Conservation (phyloP, 1,140 invertebrate species). For the Ericerus pela region DNA sequence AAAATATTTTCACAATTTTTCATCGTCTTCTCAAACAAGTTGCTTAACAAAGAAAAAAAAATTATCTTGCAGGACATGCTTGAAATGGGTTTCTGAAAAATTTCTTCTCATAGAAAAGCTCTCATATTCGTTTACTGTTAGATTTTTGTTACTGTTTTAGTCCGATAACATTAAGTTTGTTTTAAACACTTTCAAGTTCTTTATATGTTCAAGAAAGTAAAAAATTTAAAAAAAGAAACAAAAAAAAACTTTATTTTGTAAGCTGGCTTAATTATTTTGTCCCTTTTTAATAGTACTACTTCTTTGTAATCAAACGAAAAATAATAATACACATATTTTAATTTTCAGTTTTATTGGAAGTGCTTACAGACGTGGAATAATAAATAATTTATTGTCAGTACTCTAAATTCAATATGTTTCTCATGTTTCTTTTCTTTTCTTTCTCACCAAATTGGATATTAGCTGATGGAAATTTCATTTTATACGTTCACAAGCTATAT, state of each 20-base stretch:
- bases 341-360: constrained; percentile 7
- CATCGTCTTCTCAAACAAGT: neutral
- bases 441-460: too few relatives aligned
- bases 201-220: constrained; percentile 5
- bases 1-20: neutral
- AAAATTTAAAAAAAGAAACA: too few relatives aligned
- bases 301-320: neutral
- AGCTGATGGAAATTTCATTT: too few relatives aligned
- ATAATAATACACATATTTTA: constrained; percentile 11
- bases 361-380: constrained; percentile 6
- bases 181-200: too few relatives aligned
- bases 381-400: neutral
- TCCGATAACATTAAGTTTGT: constrained; percentile 6
- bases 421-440: too few relatives aligned
- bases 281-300: neutral
- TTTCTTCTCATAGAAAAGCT: too few relatives aligned
- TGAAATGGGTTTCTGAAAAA: too few relatives aligned
- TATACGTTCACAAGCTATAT: too few relatives aligned
- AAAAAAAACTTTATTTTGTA: too few relatives aligned
- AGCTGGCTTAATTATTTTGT: constrained; percentile 1
- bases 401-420: neutral
- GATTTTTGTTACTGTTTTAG: constrained; percentile 10
- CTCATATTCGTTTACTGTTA: constrained; percentile 8
- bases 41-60: neutral
- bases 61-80: too few relatives aligned